Base-by-base conservation (phyloP, 1,140 invertebrate species). In the Drosophila asahinai region DNA sequence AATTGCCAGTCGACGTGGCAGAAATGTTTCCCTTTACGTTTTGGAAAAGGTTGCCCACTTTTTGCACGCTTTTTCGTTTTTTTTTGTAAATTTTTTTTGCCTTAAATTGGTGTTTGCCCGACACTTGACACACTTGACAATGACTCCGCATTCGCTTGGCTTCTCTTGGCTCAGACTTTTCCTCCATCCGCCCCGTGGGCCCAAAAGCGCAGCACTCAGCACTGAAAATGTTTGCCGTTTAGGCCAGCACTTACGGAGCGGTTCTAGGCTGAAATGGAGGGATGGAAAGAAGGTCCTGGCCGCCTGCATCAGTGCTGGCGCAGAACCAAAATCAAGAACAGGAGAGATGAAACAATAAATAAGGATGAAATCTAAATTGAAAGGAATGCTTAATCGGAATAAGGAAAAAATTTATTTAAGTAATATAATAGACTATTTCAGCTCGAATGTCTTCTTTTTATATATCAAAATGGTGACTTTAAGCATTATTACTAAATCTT, bases 101-200 rank as follows among this genome's bases (percentile, higher is more conserved):
- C 66, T 81, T 73, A 82, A 82, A 82, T 73, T 82, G 79, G 79
- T 81, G 74, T 82, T 82, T 82, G 79, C 79, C 80, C 80, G 70
- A 61, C 70, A 73, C 70, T 77, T 67, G 75, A 73, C 72, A 81
- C 80, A 81, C 80, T 81, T 81, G 79, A 81, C 73, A 81, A 81
- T 81, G 80, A 81, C 80, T 81, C 49, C 79, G 64, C 66, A 81
- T 67, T 64, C 67, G 73, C 76, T 80, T 63, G 57, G 49, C 47
- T 70, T 55, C 79, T 12, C 58, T 80, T 68, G 47, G 27, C 59
- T 47, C 59, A 25, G 36, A 62, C 66, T 58, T 43, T 59, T 38
- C 55, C 62, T 38, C 47, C 79, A 54, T 51, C 72, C 42, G 38
- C 43, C 58, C 55, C 61, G 64, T 59, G 66, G 48, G 49, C 40